Conservation (phyloP, 2,797 vertebrate species). For the Coregonus ussuriensis region DNA sequence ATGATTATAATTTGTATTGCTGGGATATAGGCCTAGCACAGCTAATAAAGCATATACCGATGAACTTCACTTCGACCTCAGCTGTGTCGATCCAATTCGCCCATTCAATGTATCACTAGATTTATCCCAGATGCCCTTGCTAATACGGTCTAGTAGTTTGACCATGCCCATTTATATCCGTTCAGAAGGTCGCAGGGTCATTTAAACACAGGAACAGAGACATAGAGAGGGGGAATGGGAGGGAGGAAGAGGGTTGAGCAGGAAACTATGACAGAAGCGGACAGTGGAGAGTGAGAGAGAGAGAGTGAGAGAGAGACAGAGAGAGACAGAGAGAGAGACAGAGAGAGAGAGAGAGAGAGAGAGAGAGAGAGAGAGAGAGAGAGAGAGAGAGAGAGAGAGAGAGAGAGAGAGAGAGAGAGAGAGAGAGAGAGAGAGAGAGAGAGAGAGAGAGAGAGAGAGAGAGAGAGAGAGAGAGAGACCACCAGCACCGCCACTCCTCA, state of each 20-base stretch:
- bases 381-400: no score
- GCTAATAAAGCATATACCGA: background rate
- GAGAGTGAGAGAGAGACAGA: background rate
- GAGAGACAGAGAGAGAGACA: no score
- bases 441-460: no score
- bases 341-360: background rate
- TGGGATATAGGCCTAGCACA: background rate
- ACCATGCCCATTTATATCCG: background rate
- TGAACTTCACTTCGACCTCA: constrained; percentile 42
- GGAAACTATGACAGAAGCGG: background rate
- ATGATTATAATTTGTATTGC: background rate
- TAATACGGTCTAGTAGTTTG: no score
- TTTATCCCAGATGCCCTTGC: no score
- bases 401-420: no score
- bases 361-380: background rate
- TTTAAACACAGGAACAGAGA: background rate
- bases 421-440: background rate
- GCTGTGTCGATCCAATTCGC: constrained; percentile 20
- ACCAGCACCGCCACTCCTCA: constrained; percentile 38
- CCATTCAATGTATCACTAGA: constrained; percentile 20
- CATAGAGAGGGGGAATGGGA: background rate
- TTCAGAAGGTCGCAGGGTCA: constrained; percentile 38
- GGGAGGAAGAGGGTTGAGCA: background rate
- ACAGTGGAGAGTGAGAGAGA: background rate
- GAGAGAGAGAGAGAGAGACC: background rate